A percentile compares a stretch with the other conserved stretches of the same genome.
These are phyloP conservation scores for Sepiola atlantica DNA, from an alignment of 2,888 invertebrate genomes.

Conservation along the genomic window DNA sequence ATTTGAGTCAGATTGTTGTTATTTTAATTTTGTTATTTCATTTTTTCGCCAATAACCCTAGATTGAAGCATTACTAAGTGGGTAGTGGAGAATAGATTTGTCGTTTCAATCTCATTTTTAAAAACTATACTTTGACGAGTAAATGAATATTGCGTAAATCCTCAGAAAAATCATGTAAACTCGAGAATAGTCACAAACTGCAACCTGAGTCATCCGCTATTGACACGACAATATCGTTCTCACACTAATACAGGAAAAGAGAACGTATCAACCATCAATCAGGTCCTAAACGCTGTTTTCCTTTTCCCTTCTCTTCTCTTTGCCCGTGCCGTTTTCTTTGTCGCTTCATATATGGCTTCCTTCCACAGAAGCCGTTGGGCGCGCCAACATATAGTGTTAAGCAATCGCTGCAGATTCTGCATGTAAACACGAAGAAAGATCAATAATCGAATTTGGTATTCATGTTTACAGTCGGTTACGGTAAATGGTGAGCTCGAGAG, in stretches of 20 bases:
- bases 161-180: background rate
- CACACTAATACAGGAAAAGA: background rate
- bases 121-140: background rate
- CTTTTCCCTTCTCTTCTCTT: background rate
- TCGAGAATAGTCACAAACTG: background rate
- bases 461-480: background rate
- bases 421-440: background rate
- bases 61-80: no score
- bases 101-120: background rate
- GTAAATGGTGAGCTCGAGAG: no score
- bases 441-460: background rate
- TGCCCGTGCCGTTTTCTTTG: background rate
- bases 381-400: background rate
- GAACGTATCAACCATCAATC: background rate
- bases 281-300: background rate
- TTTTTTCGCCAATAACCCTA: no score
- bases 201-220: background rate
- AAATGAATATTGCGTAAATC: background rate
- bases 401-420: background rate
- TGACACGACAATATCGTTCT: background rate
- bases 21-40: no score
- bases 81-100: no score
- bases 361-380: background rate
- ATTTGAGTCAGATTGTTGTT: no score
- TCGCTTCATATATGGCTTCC: constrained; percentile 32